Base-by-base conservation (phyloP, 2,888 invertebrate species). In the Ariolimax columbianus region DNA sequence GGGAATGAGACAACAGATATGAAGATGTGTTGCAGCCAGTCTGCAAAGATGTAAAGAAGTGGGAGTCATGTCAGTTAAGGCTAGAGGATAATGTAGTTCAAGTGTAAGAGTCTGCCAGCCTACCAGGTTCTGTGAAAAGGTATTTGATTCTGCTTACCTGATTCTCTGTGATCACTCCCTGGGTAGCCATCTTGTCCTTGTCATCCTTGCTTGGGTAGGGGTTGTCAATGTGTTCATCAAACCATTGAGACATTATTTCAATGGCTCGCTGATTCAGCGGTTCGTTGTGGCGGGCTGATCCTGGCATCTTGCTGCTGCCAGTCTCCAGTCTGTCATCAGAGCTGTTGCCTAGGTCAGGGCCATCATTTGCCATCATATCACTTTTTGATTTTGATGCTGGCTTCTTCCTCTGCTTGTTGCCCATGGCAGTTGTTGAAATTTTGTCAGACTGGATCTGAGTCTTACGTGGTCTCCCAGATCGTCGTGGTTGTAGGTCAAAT, bases 191-290 rank as follows among this genome's bases (percentile, higher is more conserved):
- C 23, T 86, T 73, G 68, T 91, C 91, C 66, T 91, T 91, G 33
- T 92, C 90, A 23, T 88, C 89, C 77, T 90, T 91, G 6, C 86
- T 88, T n/a, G 93, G 92, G 83, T 93, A 93, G 17, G 93, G 93
- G 85, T 92, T 91, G 38, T 90, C 89, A 40, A 82, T 66, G 80
- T 93, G 87, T 26, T 83, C 59, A 26, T 90, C 88, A 73, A 92
- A 93, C 93, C 93, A 93, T n/a, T 88, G 85, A 43, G 87, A 87
- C 92, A 93, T 91, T 43, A 92, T 83, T 59, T 78, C 66, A 38
- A 91, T 87, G 6, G 92, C 92, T 19, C 82, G 80, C 77, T 90
- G 87, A 81, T 89, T 91, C n/a, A 93, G 88, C 4, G 92, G 92
- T 84, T 92, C 90, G 66, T 92, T 92, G 81, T 91, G 91, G 1